Base-by-base conservation (phyloP, 1,140 invertebrate genomes). In the Drosophila nebulosa region DNA sequence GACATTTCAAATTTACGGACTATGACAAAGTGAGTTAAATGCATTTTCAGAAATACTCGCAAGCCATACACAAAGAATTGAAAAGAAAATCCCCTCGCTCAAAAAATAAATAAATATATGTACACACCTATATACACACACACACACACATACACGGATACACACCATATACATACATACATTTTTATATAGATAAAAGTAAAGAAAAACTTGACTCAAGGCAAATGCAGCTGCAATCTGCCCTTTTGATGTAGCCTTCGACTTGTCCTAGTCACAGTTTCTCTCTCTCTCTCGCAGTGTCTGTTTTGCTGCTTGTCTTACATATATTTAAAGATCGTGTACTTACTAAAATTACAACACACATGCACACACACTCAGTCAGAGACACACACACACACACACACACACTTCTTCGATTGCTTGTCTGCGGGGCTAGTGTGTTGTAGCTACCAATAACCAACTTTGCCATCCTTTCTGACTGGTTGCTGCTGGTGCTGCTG, bases 1-100 rank as follows among this genome's bases (percentile, higher is more conserved):
- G 80, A 84, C 80, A 84, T 84, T 86, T 84, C 81, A 84, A 86
- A 84, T 84, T 84, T 86, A 84, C 80, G 65, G 81, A 72, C 80
- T 86, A 84, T 84, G 81, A 84, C 81, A 84, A 84, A 84, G 81
- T 84, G 80, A 84, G 80, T 85, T 84, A 84, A 84, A 86, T 77
- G 81, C 81, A 80, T 77, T 86, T 86, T 84, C 77, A 86, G 71
- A 66, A 84, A 75, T 84, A 65, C 68, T 75, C 67, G 57, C 60
- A 16, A 14, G 53, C 39, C 39, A 69, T 46, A 57, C 14, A 52
- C 58, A 52, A 55, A n/a, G 51, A 76, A 64, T 70, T 80, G 73
- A 85, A 84, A 77, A 85, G 69, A 72, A 85, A 79, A 76, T 79
- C 76, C 72, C 35, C 30, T 32, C 22, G 21, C 50, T 60, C 55